Base-by-base conservation (phyloP, 2,888 invertebrate genomes). In the Nomada lathburiana region DNA sequence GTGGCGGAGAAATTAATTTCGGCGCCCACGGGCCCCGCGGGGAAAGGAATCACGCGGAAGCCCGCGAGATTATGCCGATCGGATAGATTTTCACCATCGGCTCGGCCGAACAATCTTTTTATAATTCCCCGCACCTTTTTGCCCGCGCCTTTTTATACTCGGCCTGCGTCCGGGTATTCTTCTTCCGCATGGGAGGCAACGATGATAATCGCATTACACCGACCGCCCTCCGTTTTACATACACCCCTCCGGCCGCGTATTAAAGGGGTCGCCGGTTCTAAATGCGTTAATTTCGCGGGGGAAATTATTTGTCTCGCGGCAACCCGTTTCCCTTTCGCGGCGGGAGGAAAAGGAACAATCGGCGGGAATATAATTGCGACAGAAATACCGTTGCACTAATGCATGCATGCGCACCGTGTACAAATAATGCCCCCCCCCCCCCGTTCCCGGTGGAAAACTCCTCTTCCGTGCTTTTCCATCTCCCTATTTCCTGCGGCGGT, bases 151-250 rank as follows among this genome's bases (percentile, higher is more conserved):
- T 62, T 53, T 53, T 44, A 50, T 44, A 29, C 47, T 13, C 23
- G 23, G 52, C 20, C 5, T 11, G 4, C 18, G 11, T 5, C 55
- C 26, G 36, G 53, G n/a, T 69, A 67, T 75, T 75, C 76, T 75
- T 82, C 75, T 68, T 71, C 67, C 81, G 57, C 55, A 76, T 29
- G 65, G 44, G 29, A 44, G 53, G 29, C 68, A 69, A 59, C 72
- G 76, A 76, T 81, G 72, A 76, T 82, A 82, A 82, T 82, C 76
- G 82, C 68, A 69, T 82, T 76, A 72, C 68, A 26, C 29, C 9
- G 59, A 18, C 42, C 65, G 69, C 50, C 26, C 57, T 60, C 36
- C 70, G 57, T 62, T 80, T 75, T 44, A 16, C 57, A 20, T 44
- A 23, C 53, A 55, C 64, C 57, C 47, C 29, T 60, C 47, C 53